Evolutionary conservation across 1,140 invertebrate species (phyloP).

Genomic region (Branchinecta lindahli): DNA sequence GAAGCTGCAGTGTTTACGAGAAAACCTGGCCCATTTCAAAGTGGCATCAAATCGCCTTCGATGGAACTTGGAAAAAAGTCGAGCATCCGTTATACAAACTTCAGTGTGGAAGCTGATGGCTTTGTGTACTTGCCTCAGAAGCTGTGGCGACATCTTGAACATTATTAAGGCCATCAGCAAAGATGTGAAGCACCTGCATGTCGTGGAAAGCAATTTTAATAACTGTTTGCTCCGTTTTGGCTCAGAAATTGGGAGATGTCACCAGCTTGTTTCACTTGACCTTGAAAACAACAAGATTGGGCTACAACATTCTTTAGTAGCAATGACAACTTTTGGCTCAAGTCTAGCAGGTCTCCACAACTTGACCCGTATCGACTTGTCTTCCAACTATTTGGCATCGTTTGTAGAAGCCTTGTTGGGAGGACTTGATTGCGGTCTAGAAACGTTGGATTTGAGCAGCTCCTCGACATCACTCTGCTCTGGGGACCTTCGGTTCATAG

Average conservation of each 20-base stretch:
- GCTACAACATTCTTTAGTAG: background rate
- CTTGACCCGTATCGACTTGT: background rate
- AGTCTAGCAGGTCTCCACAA: background rate
- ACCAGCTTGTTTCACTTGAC: background rate
- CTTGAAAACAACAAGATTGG: background rate
- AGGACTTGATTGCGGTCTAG: background rate
- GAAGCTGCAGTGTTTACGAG: background rate
- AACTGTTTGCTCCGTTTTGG: background rate
- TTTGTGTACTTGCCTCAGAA: background rate
- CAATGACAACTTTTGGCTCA: background rate
- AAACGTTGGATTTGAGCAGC: background rate
- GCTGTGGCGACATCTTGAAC: background rate
- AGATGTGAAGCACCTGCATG: background rate
- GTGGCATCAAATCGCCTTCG: background rate
- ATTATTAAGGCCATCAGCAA: background rate
- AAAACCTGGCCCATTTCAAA: background rate
- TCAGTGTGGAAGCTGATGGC: background rate
- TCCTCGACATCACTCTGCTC: background rate
- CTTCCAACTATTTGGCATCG: background rate
- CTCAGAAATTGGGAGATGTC: background rate
- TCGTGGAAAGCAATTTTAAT: background rate
- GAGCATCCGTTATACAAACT: background rate
- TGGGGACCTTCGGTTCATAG: background rate
- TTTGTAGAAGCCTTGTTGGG: background rate
- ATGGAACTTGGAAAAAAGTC: background rate